phyloP scores from a whole-genome alignment of 1,140 invertebrate genomes.

The Kradibia gibbosae region DNA sequence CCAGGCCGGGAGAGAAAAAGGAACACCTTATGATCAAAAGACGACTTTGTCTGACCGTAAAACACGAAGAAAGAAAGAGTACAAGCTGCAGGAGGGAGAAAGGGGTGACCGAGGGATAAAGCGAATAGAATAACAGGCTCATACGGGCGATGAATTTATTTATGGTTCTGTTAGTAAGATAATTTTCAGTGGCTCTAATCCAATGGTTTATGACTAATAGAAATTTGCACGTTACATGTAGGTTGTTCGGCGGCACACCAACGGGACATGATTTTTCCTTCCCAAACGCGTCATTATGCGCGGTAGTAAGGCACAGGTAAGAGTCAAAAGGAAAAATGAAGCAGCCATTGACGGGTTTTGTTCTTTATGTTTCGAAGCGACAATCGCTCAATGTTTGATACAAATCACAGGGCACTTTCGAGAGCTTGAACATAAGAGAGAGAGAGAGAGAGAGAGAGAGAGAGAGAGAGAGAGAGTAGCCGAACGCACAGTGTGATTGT shows the following conservation, averaged over 20 bases:
- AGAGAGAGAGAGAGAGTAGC: background rate
- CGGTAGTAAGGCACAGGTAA: background rate
- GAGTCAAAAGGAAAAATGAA: background rate
- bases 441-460: background rate
- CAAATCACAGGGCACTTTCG: constrained; percentile 29
- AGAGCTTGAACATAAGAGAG: too few relatives aligned
- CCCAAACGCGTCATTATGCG: too few relatives aligned
- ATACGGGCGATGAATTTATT: constrained; percentile 33
- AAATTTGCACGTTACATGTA: background rate
- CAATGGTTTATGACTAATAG: background rate
- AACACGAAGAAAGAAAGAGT: background rate
- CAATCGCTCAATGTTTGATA: constrained; percentile 40
- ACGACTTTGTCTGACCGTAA: constrained; percentile 15
- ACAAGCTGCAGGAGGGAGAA: background rate
- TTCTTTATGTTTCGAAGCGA: constrained; percentile 22
- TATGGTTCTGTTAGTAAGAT: constrained; percentile 28
- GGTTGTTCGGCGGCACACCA: background rate
- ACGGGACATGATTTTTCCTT: background rate
- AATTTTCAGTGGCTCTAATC: background rate
- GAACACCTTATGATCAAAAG: background rate
- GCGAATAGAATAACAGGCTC: background rate
- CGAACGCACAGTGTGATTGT: constrained; percentile 30
- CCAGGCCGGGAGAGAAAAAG: background rate
- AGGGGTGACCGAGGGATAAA: background rate
- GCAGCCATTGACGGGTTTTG: background rate